Conservation (phyloP, 2,113 vertebrate species). For the Callipepla californica region DNA sequence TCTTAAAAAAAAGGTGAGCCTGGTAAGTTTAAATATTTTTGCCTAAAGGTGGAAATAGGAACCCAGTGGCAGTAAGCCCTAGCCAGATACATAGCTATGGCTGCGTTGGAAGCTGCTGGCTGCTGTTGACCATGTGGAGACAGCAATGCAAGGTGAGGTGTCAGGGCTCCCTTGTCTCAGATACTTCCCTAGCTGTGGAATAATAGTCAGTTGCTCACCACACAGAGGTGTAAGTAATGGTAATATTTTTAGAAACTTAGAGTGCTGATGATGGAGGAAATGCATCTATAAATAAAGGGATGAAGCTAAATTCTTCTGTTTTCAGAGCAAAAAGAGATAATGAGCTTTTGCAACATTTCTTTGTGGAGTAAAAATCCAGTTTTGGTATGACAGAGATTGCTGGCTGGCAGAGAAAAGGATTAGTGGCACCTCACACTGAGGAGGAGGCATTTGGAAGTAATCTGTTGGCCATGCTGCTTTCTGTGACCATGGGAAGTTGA, state of each 20-base stretch:
- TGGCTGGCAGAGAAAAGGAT: constrained; percentile 44
- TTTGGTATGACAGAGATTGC: constrained; percentile 13
- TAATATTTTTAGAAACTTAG: background rate
- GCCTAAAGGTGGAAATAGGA: background rate
- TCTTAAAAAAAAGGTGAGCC: background rate
- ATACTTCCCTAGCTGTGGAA: constrained; percentile 21
- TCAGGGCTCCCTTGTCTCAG: background rate
- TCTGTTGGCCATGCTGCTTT: constrained; percentile 55
- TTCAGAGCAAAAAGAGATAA: background rate
- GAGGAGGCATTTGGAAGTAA: constrained; percentile 27
- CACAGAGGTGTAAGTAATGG: background rate
- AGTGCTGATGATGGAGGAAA: background rate
- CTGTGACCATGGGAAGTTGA: constrained; percentile 33
- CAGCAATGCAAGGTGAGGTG: background rate
- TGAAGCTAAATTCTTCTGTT: background rate
- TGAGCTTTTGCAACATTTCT: background rate
- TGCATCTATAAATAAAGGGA: background rate
- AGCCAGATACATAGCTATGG: background rate
- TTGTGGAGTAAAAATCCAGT: background rate
- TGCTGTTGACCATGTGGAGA: background rate
- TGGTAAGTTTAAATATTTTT: background rate
- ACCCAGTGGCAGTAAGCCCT: background rate
- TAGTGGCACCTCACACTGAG: constrained; percentile 27
- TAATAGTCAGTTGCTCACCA: background rate
- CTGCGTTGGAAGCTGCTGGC: background rate